Base-by-base conservation (phyloP, 2,113 vertebrate species). In the Gambusia holbrooki region DNA sequence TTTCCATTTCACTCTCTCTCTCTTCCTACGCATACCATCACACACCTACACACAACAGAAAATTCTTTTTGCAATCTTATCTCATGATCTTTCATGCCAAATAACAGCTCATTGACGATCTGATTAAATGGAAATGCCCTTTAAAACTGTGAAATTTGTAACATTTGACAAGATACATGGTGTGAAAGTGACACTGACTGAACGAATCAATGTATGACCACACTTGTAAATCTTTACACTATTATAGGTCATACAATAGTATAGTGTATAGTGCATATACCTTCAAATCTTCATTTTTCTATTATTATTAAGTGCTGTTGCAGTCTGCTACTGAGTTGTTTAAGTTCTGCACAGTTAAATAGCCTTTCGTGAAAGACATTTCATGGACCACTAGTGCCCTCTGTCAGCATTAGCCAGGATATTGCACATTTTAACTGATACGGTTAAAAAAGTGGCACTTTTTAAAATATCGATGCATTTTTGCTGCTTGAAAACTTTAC, bases 301-400 rank as follows among this genome's bases (percentile, higher is more conserved):
- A 17, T 48, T 71, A 14, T 66, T 64, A 2, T 69, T 62, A 28
- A 37, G 42, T 60, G 51, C 73, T 67, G 54, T 22, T 73, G 70
- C 40, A 66, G 54, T 79, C 35, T 28, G 28, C 32, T 62, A 10
- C 51, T 35, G 6, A 32, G 32, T 13, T 66, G 28, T 64, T 9
- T 17, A 63, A 48, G 22, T 73, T 74, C 19, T 78, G 66, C 17
- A 83, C 45, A 65, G 25, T 63, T 54, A 37, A 74, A 64, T 10
- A 32, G 22, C 4, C 11, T 61, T 54, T 73, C 48, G 27, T 65
- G 45, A 19, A 8, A 27, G 65, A 25, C 42, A 22, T 88, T 71
- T 65, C 76, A 88, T 83, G 78, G 92, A 90, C 61, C 92, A 90
- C 87, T 69, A 93, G 84, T 93, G 93, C 93, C 93, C 89, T 89